Evolutionary conservation across 2,888 invertebrate species (phyloP), one percentile per base, ranked within the genome.

Genomic region (Pyrochroa serraticornis): DNA sequence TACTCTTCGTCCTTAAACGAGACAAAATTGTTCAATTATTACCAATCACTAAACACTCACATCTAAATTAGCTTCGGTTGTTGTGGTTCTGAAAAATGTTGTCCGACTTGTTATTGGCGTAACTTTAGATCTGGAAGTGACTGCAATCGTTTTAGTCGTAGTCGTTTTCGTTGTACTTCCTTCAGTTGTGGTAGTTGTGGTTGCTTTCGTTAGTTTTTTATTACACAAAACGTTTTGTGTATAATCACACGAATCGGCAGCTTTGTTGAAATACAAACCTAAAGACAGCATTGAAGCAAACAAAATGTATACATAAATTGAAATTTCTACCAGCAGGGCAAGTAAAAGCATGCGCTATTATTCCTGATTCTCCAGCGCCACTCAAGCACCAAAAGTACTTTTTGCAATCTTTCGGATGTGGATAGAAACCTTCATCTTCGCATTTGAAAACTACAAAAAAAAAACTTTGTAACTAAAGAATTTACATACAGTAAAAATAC

Each of bases 381-480:
- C 93, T 93, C 63, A 95, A 81, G 75, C 95, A 95, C 95, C 95
- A 95, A 81, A 92, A 95, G 75, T 95, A 95, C 76, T 95, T 95
- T 77, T 94, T 93, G 79, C 95, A 95, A 78, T 95, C 95, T 36
- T 92, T 85, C 0, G 95, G 95, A 80, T 95, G 94, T 9, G 89
- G 88, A 81, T 88, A 95, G 82, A 95, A 95, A 1, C 95, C 95
- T 82, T 95, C 95, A 64, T 95, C 95, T 69, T 88, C 90, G 76
- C 95, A 95, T 75, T 92, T 92, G 79, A 95, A 95, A 74, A 92
- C 93, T 90, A 79, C 6, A 75, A 77, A 64, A 60, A 47, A 7
- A 33, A 9, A 46, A 30, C 3, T 22, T 22, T 22, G 3, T 22
- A 62, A 43, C 34, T 34, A 31, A 34, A 31, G 10, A 60, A 42